Percentiles rank a stretch among this genome's conserved stretches.
These are phyloP conservation scores for Chelmon rostratus DNA, from an alignment of 2,797 vertebrate genomes.

Conservation along the genomic window DNA sequence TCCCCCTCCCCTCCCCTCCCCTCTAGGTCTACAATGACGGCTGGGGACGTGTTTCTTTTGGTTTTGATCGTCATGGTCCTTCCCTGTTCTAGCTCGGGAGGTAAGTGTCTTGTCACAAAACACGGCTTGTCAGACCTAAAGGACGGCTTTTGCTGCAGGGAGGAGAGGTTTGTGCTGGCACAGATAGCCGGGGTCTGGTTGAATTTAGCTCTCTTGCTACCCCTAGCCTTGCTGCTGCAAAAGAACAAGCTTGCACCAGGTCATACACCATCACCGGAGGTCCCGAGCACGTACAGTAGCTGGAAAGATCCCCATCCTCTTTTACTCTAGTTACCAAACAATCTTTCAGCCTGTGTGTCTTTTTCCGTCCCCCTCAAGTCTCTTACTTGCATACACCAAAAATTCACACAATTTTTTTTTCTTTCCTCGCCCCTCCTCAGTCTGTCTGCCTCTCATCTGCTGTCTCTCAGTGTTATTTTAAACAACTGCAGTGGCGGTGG, in stretches of 20 bases:
- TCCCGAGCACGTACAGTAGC: constrained; percentile 18
- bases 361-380: constrained; percentile 45
- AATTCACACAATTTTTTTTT: constrained; percentile 48
- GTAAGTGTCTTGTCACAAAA: constrained; percentile 81
- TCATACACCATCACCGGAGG: constrained; percentile 14
- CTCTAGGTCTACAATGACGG: constrained; percentile 86
- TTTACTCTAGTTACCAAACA: constrained; percentile 23
- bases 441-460: constrained; percentile 72
- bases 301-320: constrained; percentile 24
- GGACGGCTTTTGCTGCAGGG: constrained; percentile 1
- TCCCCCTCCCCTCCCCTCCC: background rate
- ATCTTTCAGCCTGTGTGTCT: constrained; percentile 44
- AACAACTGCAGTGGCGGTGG: constrained; percentile 67
- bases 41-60: constrained; percentile 88
- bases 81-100: constrained; percentile 88
- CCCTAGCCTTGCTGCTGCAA: constrained; percentile 11
- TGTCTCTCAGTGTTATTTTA: constrained; percentile 75
- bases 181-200: constrained; percentile 24
- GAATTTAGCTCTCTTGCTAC: constrained; percentile 4
- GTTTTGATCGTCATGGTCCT: constrained; percentile 87
- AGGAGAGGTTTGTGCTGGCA: background rate
- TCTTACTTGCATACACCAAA: constrained; percentile 56
- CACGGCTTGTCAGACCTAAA: constrained; percentile 30
- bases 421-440: constrained; percentile 57
- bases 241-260: constrained; percentile 32